These are phyloP conservation scores for Synanthedon vespiformis DNA, from an alignment of 2,888 invertebrate genomes.

Conservation along the genomic window DNA sequence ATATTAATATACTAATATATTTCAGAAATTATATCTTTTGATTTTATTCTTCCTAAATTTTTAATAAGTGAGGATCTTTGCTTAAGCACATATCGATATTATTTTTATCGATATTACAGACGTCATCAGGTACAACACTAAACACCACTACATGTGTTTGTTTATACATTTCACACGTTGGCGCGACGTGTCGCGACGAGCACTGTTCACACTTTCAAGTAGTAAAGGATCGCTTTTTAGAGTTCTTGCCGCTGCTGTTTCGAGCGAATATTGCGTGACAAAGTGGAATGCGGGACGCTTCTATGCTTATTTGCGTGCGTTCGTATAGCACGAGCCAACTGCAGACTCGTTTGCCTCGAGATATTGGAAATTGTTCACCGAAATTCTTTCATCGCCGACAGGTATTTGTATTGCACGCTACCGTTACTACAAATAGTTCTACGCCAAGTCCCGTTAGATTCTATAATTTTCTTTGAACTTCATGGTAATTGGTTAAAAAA, in stretches of 20 bases:
- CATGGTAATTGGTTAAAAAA: too few species aligned
- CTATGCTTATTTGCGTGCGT: constrained; percentile 2
- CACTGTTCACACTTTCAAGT: constrained; percentile 37
- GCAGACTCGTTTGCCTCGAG: neutral
- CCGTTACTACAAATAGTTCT: too few species aligned
- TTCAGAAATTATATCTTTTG: too few species aligned
- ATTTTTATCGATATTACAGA: neutral
- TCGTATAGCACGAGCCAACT: neutral
- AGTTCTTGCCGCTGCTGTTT: constrained; percentile 19
- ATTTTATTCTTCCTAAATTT: too few species aligned
- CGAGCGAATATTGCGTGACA: constrained; percentile 11
- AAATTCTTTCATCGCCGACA: neutral
- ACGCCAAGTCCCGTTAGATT: too few species aligned
- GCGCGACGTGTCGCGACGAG: constrained; percentile 31
- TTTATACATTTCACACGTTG: constrained; percentile 53
- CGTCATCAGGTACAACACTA: neutral
- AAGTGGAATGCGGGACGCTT: constrained; percentile 2
- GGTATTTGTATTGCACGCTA: too few species aligned
- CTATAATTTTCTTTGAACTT: too few species aligned
- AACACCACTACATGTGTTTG: constrained; percentile 28
- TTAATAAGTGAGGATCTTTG: too few species aligned
- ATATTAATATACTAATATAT: too few species aligned
- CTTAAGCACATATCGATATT: neutral
- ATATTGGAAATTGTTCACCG: neutral
- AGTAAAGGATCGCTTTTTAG: constrained; percentile 42